Base-by-base conservation (phyloP, 2,888 invertebrate genomes). In the Sarcophaga variegata region DNA sequence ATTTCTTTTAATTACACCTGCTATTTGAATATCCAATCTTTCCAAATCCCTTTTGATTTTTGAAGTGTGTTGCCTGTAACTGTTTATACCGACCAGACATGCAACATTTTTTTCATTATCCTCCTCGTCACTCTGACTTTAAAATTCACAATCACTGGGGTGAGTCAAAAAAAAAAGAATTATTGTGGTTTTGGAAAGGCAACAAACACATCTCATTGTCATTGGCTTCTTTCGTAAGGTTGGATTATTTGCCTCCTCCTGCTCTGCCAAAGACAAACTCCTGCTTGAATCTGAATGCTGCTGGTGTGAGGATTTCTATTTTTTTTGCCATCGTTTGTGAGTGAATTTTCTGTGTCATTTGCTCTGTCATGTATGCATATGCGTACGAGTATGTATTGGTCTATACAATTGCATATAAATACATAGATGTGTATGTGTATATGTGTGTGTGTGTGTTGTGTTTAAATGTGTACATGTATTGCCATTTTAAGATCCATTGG, bases 401-500 rank as follows among this genome's bases (percentile, higher is more conserved):
- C 8, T n/a, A 62, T 62, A n/a, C n/a, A 10, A 62, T 49, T 37
- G 37, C 1, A 37, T 37, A 37, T 37, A 37, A 20, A 20, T 20
- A 20, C 20, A 20, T 20, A 20, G 20, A 54, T 71, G 37, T 66
- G 49, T 49, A 2, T 45, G 60, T 62, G 2, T 64, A n/a, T 67
- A 27, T 4, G 4, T 27, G 20, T 70, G 22, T 64, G 27, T 54
- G 22, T 69, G 25, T 22, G 62, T 70, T 54, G 45, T 69, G 25
- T 22, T 67, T 67, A n/a, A 74, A 60, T n/a, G 69, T 75, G 83
- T 69, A 74, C 63, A 82, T 8, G 87, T 71, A 81, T 88, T 89
- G 91, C 90, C 90, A 91, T 91, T 91, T 92, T 91, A 90, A 90
- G 90, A 89, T 89, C 88, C 92, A 88, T 90, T 90, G 91, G 91